These are phyloP conservation scores for Erynnis tages DNA, from an alignment of 2,888 invertebrate genomes.

Conservation along the genomic window DNA sequence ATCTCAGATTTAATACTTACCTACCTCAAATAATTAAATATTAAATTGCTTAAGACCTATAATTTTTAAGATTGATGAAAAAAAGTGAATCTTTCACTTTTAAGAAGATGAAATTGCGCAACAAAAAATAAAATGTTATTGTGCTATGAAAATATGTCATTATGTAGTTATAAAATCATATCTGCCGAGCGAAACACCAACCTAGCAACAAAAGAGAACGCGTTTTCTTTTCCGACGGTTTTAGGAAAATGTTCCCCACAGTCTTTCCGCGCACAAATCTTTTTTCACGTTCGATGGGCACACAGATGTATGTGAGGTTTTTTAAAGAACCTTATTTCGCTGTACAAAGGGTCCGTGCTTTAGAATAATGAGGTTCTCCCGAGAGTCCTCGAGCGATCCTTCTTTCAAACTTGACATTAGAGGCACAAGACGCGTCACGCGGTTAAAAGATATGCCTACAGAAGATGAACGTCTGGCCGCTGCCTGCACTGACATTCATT, in stretches of 20 bases:
- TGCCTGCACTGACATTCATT: conserved; percentile 17
- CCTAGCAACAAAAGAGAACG: neutral
- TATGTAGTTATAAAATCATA: too few species aligned
- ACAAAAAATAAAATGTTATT: too few species aligned
- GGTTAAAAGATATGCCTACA: conserved; percentile 9
- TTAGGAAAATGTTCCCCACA: conserved; percentile 5
- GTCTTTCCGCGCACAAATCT: conserved; percentile 12
- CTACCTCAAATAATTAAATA: too few species aligned
- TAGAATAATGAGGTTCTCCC: conserved; percentile 75
- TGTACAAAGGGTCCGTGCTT: conserved; percentile 75
- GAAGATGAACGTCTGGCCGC: conserved; percentile 16
- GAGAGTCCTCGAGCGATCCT: conserved; percentile 60
- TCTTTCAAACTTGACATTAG: conserved; percentile 68
- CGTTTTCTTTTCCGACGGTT: neutral
- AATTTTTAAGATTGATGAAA: too few species aligned
- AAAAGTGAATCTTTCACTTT: too few species aligned
- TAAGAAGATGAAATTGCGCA: too few species aligned
- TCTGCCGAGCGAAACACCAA: too few species aligned
- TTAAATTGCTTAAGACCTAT: too few species aligned
- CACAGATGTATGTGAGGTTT: conserved; percentile 62
- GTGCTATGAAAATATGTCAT: too few species aligned
- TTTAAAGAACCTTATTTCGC: conserved; percentile 78
- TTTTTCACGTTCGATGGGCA: conserved; percentile 12
- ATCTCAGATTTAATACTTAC: too few species aligned
- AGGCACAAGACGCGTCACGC: conserved; percentile 42